Evolutionary conservation across 2,113 vertebrate genomes (phyloP).

Genomic region (Festucalex cinctus): DNA sequence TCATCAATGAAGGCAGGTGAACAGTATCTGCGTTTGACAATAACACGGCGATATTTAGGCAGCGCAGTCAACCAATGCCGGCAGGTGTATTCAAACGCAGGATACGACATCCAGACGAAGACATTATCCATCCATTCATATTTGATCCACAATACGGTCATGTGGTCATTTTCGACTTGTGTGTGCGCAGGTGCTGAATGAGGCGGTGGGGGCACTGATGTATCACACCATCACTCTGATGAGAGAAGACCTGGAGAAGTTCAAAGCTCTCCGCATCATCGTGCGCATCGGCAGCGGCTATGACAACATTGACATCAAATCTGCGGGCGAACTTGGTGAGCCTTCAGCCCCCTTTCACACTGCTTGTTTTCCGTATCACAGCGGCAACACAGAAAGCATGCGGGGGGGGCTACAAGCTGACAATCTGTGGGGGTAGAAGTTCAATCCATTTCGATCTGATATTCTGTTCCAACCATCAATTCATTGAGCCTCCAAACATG

Average conservation of each 20-base stretch:
- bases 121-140: background rate
- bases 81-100: background rate
- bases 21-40: background rate
- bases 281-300: constrained; percentile 97
- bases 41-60: background rate
- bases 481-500: too few species aligned
- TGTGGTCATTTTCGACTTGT: background rate
- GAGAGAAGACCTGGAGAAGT: constrained; percentile 97
- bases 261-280: constrained; percentile 96
- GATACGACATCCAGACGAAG: background rate
- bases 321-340: constrained; percentile 93
- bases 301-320: constrained; percentile 99
- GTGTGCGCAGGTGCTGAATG: constrained; percentile 87
- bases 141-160: background rate
- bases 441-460: too few species aligned
- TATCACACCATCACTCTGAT: constrained; percentile 99
- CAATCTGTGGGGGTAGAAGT: background rate
- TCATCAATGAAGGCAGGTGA: background rate
- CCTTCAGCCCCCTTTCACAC: background rate
- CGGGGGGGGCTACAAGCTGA: too few species aligned
- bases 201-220: constrained; percentile 97
- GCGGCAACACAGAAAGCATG: background rate
- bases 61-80: background rate
- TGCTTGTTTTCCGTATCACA: background rate
- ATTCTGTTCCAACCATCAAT: too few species aligned